Conservation (phyloP, 2,797 vertebrate species). For the Pachyuromys duprasi region DNA sequence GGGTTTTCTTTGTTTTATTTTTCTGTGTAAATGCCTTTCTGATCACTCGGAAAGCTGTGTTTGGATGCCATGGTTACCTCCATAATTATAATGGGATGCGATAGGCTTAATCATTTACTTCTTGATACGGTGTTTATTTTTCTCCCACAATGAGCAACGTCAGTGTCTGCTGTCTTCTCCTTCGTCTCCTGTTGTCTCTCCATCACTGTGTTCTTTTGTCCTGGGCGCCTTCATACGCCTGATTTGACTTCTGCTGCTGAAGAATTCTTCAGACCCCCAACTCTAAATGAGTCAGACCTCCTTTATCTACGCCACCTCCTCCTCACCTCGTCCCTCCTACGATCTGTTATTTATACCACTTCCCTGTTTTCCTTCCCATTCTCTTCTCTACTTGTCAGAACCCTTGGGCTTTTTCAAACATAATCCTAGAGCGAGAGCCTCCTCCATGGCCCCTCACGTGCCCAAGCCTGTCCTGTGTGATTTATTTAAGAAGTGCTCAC, state of each 20-base stretch:
- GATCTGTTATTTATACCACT: neutral
- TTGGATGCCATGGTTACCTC: conserved; percentile 38
- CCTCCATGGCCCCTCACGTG: rapidly evolving
- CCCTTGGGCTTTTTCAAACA: neutral
- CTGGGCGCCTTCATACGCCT: neutral
- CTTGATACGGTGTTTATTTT: neutral
- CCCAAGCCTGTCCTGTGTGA: neutral
- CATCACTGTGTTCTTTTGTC: neutral
- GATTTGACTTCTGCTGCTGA: neutral
- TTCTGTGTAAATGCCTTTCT: conserved; percentile 34
- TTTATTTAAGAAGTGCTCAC: neutral
- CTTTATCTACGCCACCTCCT: neutral
- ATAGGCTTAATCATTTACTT: neutral
- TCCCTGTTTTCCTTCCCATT: neutral
- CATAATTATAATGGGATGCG: neutral
- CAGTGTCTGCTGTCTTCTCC: neutral
- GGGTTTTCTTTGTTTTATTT: conserved; percentile 71
- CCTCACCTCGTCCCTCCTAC: neutral
- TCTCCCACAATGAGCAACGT: neutral
- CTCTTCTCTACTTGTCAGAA: neutral
- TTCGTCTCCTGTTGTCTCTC: neutral
- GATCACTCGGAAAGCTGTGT: conserved; percentile 58
- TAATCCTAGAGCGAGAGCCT: neutral
- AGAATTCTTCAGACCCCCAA: neutral
- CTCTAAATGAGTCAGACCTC: neutral